Conservation (phyloP, 2,113 vertebrate genomes). For the Tor tambroides region DNA sequence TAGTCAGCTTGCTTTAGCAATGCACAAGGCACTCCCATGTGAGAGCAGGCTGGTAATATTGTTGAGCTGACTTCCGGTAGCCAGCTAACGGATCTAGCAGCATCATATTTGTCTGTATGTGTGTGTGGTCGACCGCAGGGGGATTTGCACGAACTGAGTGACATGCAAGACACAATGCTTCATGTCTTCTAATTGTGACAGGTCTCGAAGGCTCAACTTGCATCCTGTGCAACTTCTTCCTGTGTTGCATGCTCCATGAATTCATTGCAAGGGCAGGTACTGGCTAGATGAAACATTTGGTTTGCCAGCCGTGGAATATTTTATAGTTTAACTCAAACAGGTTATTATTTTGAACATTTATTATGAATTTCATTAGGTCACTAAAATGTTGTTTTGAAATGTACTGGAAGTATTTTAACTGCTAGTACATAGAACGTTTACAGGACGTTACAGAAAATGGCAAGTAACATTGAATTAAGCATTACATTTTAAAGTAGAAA, state of each 20-base stretch:
- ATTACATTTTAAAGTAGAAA: no score
- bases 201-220: background rate
- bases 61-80: conserved; percentile 40
- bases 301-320: background rate
- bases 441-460: no score
- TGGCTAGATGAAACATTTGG: background rate
- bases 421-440: no score
- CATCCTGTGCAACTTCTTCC: conserved; percentile 22
- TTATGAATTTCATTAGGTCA: no score
- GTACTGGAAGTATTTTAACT: no score
- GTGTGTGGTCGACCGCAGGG: conserved; percentile 9
- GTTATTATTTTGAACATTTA: background rate
- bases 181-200: conserved; percentile 26
- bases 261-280: background rate
- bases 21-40: conserved; percentile 47
- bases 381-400: background rate
- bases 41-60: conserved; percentile 28
- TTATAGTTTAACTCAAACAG: background rate
- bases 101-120: conserved; percentile 22
- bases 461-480: no score
- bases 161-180: conserved; percentile 26
- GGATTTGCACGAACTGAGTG: conserved; percentile 15
- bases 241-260: conserved; percentile 18
- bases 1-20: background rate
- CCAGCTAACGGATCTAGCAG: conserved; percentile 26